phyloP scores from a whole-genome alignment of 2,797 vertebrate genomes.

The Pelochelys cantorii region DNA sequence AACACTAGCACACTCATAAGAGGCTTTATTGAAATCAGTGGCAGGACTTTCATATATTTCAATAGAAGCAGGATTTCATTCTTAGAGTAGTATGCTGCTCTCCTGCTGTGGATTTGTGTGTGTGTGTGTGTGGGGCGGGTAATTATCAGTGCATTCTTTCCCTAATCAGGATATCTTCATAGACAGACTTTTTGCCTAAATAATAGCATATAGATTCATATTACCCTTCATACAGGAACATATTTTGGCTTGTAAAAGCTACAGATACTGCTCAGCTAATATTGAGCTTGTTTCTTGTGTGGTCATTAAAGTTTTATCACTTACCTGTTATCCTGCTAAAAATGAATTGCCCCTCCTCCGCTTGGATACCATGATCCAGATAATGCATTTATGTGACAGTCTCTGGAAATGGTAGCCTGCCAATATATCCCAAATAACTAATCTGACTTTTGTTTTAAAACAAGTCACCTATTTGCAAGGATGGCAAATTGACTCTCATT shows the following conservation, averaged over 20 bases:
- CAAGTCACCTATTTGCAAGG: not conserved
- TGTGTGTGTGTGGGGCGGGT: not conserved
- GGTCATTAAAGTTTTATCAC: not conserved
- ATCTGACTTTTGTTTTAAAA: not conserved
- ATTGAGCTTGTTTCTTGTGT: not conserved
- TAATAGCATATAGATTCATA: not conserved
- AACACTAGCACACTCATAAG: not conserved
- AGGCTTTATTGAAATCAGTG: not conserved
- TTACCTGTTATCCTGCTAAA: not conserved
- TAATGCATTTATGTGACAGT: not conserved
- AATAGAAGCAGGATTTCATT: not conserved
- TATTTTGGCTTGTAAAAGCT: not conserved
- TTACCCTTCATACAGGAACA: not conserved
- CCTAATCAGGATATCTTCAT: not conserved
- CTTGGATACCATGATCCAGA: not conserved
- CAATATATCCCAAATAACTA: not conserved
- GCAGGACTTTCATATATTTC: not conserved
- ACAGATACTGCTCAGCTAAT: not conserved
- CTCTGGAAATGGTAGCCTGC: not conserved
- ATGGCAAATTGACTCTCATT: not conserved
- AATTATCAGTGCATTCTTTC: not conserved
- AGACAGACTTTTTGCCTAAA: not conserved
- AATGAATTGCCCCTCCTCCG: not conserved
- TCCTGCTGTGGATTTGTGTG: not conserved
- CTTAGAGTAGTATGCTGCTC: not conserved